Conservation (phyloP, 2,113 vertebrate genomes). For the Arvicanthis niloticus region DNA sequence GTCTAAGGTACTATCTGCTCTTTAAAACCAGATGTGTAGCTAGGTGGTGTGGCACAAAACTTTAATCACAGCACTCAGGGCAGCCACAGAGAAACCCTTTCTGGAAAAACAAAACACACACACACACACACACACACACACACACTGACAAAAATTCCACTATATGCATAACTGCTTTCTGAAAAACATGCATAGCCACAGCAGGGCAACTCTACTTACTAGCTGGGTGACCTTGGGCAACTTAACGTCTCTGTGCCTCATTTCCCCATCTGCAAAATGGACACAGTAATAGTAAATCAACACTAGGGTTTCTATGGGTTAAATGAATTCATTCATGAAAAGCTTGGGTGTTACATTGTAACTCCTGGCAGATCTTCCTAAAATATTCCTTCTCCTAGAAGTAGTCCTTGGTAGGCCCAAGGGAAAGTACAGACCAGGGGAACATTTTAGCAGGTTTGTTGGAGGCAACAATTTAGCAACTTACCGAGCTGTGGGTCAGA, state of each 20-base stretch:
- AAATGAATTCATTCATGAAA: background rate
- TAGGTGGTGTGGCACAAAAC: background rate
- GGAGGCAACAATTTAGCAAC: background rate
- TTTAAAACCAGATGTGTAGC: background rate
- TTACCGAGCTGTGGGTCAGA: background rate
- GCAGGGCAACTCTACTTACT: background rate
- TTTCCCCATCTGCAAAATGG: conserved; percentile 56
- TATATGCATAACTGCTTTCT: background rate
- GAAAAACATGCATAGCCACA: background rate
- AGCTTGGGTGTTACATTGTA: background rate
- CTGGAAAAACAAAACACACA: background rate
- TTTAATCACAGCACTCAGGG: background rate
- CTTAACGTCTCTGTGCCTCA: conserved; percentile 52
- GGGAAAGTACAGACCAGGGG: background rate
- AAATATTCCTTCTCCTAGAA: background rate
- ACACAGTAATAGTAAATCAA: background rate
- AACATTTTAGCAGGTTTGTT: background rate
- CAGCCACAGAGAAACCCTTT: background rate
- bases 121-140: background rate
- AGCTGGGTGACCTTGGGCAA: conserved; percentile 48
- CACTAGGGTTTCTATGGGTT: background rate
- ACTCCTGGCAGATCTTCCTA: background rate
- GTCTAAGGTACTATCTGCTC: background rate
- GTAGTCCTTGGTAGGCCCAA: rapidly evolving
- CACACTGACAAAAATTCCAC: background rate